phyloP scores from a whole-genome alignment of 1,140 invertebrate genomes.

The Sipha flava region DNA sequence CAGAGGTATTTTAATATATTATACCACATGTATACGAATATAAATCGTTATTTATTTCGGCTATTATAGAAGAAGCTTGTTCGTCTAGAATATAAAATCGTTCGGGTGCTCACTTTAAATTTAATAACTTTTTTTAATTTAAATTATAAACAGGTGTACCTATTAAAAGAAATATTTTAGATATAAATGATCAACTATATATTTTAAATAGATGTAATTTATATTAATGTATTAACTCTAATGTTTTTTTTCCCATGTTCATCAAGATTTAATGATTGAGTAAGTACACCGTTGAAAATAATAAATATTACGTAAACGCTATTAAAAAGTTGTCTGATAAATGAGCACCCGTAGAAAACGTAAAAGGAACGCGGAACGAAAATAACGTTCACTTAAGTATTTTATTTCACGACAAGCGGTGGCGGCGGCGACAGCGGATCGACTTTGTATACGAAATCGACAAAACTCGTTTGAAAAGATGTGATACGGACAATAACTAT shows the following conservation, averaged over 20 bases:
- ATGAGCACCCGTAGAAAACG: neutral
- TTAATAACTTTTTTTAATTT: neutral
- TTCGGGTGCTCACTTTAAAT: neutral
- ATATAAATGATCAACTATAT: too few species aligned
- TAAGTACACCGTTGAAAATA: too few species aligned
- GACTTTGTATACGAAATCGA: neutral
- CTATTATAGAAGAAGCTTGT: too few species aligned
- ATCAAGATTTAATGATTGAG: too few species aligned
- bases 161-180: too few species aligned
- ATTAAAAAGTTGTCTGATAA: neutral
- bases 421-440: neutral
- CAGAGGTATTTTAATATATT: too few species aligned
- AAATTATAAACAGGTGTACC: neutral
- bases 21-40: neutral
- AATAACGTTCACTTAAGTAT: neutral
- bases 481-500: slow-evolving; percentile 1
- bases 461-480: neutral
- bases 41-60: neutral
- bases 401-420: neutral
- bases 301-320: too few species aligned
- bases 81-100: neutral
- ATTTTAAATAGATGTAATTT: too few species aligned
- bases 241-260: too few species aligned
- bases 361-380: neutral
- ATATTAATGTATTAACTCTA: too few species aligned